These are phyloP conservation scores for Drosophila bocqueti DNA, from an alignment of 1,140 invertebrate species.

Conservation along the genomic window DNA sequence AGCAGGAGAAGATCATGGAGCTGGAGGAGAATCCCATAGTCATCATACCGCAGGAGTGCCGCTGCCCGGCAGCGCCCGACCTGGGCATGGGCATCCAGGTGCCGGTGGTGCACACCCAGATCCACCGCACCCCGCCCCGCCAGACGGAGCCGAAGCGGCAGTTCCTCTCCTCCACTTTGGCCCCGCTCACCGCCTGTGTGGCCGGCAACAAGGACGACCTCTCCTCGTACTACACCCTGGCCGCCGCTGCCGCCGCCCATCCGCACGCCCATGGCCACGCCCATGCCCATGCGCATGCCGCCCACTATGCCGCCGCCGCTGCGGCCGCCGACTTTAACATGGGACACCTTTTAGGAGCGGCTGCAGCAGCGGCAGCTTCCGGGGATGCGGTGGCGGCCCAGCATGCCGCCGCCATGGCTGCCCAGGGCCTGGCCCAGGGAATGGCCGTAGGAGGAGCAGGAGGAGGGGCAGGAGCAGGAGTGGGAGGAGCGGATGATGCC, in stretches of 20 bases:
- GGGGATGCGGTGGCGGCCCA: slow-evolving; percentile 46
- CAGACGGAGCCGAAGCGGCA: slow-evolving; percentile 88
- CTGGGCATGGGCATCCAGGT: slow-evolving; percentile 86
- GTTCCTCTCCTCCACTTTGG: slow-evolving; percentile 90
- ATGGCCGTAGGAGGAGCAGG: slow-evolving; percentile 13
- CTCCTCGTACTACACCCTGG: slow-evolving; percentile 89
- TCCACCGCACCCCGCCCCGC: slow-evolving; percentile 82
- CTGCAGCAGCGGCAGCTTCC: slow-evolving; percentile 47
- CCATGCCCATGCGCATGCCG: slow-evolving; percentile 78
- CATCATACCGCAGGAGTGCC: slow-evolving; percentile 84
- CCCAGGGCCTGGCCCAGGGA: slow-evolving; percentile 49
- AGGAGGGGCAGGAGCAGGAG: not conserved
- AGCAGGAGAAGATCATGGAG: slow-evolving; percentile 85
- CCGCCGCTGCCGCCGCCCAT: slow-evolving; percentile 86
- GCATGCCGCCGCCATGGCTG: slow-evolving; percentile 56
- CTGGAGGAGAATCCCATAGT: slow-evolving; percentile 85
- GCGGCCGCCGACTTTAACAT: slow-evolving; percentile 88
- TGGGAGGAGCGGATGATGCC: slow-evolving; percentile 57
- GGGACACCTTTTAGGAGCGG: slow-evolving; percentile 88
- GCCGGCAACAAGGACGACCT: slow-evolving; percentile 88
- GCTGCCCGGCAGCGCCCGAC: slow-evolving; percentile 86
- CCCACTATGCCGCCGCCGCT: slow-evolving; percentile 84
- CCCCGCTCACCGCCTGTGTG: slow-evolving; percentile 91
- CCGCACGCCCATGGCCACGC: slow-evolving; percentile 65
- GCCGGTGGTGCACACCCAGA: slow-evolving; percentile 80